phyloP scores from a whole-genome alignment of 2,113 vertebrate species.

The Miniopterus natalensis region DNA sequence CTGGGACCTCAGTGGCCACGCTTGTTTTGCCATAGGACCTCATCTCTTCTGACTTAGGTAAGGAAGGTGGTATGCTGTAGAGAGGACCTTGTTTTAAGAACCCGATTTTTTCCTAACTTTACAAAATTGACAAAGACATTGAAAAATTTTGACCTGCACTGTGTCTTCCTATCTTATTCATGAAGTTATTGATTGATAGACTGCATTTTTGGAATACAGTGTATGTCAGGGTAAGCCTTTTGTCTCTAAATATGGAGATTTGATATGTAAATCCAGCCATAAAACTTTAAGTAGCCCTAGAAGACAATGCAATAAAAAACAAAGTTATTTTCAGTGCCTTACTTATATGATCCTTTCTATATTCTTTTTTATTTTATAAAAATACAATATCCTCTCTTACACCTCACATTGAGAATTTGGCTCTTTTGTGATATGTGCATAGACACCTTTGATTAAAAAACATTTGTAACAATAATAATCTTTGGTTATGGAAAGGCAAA shows the following conservation, averaged over 20 bases:
- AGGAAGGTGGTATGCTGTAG: neutral
- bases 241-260: neutral
- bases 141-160: neutral
- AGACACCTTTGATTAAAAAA: neutral
- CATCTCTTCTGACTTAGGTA: neutral
- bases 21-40: accelerated
- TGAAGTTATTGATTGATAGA: neutral
- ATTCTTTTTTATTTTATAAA: slow-evolving; percentile 32
- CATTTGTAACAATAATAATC: neutral
- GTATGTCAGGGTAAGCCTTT: neutral
- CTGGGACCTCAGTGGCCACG: neutral
- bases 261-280: neutral
- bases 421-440: neutral
- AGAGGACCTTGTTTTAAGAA: neutral
- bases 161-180: neutral
- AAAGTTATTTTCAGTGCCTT: slow-evolving; percentile 8
- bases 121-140: neutral
- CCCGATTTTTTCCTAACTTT: neutral
- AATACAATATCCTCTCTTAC: neutral
- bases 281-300: neutral
- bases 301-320: slow-evolving; percentile 34
- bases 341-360: neutral
- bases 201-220: neutral
- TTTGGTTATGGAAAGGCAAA: neutral
- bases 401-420: slow-evolving; percentile 4